Conservation (phyloP, 2,888 invertebrate genomes). For the Onchidella celtica region DNA sequence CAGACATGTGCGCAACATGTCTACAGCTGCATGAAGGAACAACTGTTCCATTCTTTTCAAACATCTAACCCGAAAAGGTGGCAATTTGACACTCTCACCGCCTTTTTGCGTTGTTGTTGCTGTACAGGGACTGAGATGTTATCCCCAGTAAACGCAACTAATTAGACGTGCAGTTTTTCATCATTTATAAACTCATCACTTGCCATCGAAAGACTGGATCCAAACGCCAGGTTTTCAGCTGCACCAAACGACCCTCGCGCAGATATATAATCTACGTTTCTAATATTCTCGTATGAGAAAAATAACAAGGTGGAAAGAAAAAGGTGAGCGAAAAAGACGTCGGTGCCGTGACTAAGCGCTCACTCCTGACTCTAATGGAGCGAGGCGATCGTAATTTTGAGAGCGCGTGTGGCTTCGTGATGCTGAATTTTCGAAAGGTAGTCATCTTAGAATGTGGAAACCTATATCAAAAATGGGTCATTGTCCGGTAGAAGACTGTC, state of each 20-base stretch:
- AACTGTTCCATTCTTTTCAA: no score
- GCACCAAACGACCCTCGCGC: conserved; percentile 12
- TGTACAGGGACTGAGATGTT: no score
- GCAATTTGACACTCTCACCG: no score
- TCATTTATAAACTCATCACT: conserved; percentile 6
- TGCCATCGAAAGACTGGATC: background rate
- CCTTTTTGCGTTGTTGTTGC: no score
- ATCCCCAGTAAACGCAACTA: no score
- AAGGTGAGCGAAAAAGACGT: background rate
- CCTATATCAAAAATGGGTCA: no score
- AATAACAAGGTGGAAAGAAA: background rate
- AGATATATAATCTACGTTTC: conserved; percentile 13
- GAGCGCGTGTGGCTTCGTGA: conserved; percentile 18
- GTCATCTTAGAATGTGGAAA: no score
- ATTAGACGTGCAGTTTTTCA: no score
- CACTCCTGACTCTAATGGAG: conserved; percentile 23
- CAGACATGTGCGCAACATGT: no score
- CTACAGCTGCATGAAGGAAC: no score
- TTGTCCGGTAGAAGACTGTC: no score
- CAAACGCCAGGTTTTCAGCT: background rate
- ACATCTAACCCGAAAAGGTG: no score
- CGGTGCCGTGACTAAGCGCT: background rate
- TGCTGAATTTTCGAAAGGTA: background rate
- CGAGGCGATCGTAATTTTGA: conserved; percentile 1
- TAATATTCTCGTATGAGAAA: conserved; percentile 3